Evolutionary conservation across 2,797 vertebrate genomes (phyloP), one percentile per base, ranked within the genome.

Genomic region (Threskiornis aethiopicus): DNA sequence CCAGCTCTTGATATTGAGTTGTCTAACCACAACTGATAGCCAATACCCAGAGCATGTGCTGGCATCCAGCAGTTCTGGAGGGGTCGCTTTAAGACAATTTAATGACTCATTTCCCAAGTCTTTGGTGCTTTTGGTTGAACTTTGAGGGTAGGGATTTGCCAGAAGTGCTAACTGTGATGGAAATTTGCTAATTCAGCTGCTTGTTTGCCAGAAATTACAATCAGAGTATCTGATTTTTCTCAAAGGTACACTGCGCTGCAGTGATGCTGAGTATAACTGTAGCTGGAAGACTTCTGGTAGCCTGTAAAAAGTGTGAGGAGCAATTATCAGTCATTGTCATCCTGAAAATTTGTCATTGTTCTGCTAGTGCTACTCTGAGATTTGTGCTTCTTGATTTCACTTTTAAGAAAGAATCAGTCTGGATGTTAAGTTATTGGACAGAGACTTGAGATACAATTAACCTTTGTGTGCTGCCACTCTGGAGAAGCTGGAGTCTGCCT

Each of bases 271-370:
- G 7, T 59, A 7, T 64, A 59, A 80, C 41, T 70, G 39, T 66
- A 73, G 31, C 55, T 85, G 19, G 57, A 70, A 85, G 91, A 46
- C 41, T 78, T 80, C 41, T 61, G 35, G 35, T 49, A 90, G 70
- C 47, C 46, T 71, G 4, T 81, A n/a, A 54, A 31, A 69, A 84
- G 42, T 57, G 71, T 75, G 57, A 67, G 61, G 37, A 80, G 29
- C 82, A 93, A 94, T 94, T 93, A 93, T 26, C 47, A 57, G 21
- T 83, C 90, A 85, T 55, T 89, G 75, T 89, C 44, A 91, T 73
- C 41, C 64, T 75, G 78, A 84, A 95, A 73, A 94, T 83, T 66
- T 84, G 49, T 65, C 62, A 76, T 79, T 93, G 31, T 88, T 93
- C 72, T 93, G 64, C 52, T 58, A 64, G 16, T 83, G 47, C 44